Base-by-base conservation (phyloP, 2,888 invertebrate species). In the Callyntrura sp. region DNA sequence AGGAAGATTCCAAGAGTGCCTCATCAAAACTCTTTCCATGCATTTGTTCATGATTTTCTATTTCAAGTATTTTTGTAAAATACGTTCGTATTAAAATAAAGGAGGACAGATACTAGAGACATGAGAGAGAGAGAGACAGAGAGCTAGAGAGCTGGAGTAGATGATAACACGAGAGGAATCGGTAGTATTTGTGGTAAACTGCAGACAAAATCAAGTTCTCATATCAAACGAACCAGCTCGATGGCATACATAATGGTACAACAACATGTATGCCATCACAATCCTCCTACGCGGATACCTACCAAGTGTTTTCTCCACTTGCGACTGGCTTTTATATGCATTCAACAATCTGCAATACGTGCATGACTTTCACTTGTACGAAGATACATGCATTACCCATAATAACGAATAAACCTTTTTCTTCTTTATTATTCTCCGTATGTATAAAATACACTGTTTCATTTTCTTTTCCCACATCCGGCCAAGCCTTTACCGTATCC, bases 11-110 rank as follows among this genome's bases (percentile, higher is more conserved):
- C 57, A 57, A 2, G 48, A 51, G 79, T 48, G 73, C 57, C 70
- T 70, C 70, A 84, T 84, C 84, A 84, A 84, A 84, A 84, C 70
- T 73, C 70, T 55, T 20, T 28, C 73, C 70, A 84, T 84, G 84
- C 70, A 68, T 68, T 68, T 83, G 57, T 20, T 43, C 82, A 65
- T 62, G 48, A 79, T 79, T 76, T 79, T 79, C 57, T 60, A 60
- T 79, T 57, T 79, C 79, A 79, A 60, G 51, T 78, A 25, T 25
- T 28, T 79, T 25, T 43, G 0, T 43, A 70, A 14, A 68, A 65
- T 65, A 65, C 8, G 20, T 12, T 28, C 11, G 14, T 45, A 45
- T 73, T 20, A n/a, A 68, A 35, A 68, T 25, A 11, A 5, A 28
- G 68, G 35, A 35, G 35, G 35, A 35, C 12, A 68, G 25, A 25